Conservation (phyloP, 35 echinoderm and acorn worm species). For the Strongylocentrotus purpuratus region DNA sequence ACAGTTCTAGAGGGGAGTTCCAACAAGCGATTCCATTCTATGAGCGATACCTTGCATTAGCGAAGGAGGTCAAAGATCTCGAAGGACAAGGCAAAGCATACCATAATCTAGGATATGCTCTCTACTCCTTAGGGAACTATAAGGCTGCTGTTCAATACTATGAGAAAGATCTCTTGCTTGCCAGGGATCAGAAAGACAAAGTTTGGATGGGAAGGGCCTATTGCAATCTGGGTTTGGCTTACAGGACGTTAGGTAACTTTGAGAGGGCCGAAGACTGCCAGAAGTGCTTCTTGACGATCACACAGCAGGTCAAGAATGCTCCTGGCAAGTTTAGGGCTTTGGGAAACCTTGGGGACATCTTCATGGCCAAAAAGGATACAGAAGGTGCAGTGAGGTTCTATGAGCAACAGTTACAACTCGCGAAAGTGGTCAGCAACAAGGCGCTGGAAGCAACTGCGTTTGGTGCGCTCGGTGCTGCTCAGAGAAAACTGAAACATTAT, state of each 20-base stretch:
- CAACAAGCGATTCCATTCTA: conserved; percentile 92
- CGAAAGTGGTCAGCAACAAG: conserved; percentile 93
- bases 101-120: conserved; percentile 96
- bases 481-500: conserved; percentile 85
- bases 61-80: conserved; percentile 69
- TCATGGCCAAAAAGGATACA: conserved; percentile 89
- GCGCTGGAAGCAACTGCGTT: conserved; percentile 92
- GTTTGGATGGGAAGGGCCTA: conserved; percentile 92
- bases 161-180: conserved; percentile 84
- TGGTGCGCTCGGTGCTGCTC: conserved; percentile 85
- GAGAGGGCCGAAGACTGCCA: conserved; percentile 87
- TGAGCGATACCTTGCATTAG: conserved; percentile 76
- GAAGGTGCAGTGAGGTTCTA: conserved; percentile 92
- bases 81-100: conserved; percentile 88
- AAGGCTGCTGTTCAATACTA: conserved; percentile 96
- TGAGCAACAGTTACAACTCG: conserved; percentile 92
- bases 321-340: conserved; percentile 95
- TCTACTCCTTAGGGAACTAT: conserved; percentile 93
- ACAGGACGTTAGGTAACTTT: conserved; percentile 91
- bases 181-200: conserved; percentile 89
- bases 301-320: conserved; percentile 94
- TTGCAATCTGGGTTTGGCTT: conserved; percentile 95
- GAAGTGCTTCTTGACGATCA: conserved; percentile 96
- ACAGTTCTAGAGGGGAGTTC: conserved; percentile 91
- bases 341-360: conserved; percentile 96